Evolutionary conservation across 2,797 vertebrate species (phyloP), one percentile per base, ranked within the genome.

Genomic region (Gymnocypris eckloni): DNA sequence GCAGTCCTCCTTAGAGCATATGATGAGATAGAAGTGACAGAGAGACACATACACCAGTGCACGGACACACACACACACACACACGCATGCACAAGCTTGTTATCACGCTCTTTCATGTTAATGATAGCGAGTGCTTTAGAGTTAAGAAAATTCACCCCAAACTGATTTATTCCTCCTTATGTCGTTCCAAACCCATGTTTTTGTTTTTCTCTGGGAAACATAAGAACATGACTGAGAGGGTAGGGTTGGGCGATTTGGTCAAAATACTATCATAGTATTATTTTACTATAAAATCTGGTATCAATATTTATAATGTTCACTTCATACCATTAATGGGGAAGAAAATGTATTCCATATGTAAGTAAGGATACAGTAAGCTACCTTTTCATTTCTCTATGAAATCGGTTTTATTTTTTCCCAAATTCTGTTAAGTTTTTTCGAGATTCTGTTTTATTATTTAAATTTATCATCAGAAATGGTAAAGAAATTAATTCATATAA

Each of bases 11-110:
- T 66, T 16, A 39, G 20, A 81, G 12, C 79, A 81, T 52, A 81
- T 52, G 79, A 45, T 69, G 64, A 52, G 41, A 79, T 6, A 79
- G 41, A 79, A 50, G 61, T 13, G 43, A 15, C 50, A 81, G 45
- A 81, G 33, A 54, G 11, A 54, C 48, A 56, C 37, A 56, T 5
- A 59, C 48, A 81, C 18, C 22, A 37, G 48, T 25, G 8, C 3
- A n/a, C 37, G 3, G 8, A 33, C 5, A 59, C 48, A 81, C 18
- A 54, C 48, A 56, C 37, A 56, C 41, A 39, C 67, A 7, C 37
- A 41, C 5, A 22, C 67, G 4, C 39, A 43, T 20, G 43, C 20
- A 69, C 10, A 41, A 22, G 37, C 39, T 39, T 69, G 61, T 13
- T 66, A 15, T 28, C n/a, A 28, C 33, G 25, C 61, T 66, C 61